Evolutionary conservation across 2,113 vertebrate genomes (phyloP).

Genomic region (Nyctereutes procyonoides): DNA sequence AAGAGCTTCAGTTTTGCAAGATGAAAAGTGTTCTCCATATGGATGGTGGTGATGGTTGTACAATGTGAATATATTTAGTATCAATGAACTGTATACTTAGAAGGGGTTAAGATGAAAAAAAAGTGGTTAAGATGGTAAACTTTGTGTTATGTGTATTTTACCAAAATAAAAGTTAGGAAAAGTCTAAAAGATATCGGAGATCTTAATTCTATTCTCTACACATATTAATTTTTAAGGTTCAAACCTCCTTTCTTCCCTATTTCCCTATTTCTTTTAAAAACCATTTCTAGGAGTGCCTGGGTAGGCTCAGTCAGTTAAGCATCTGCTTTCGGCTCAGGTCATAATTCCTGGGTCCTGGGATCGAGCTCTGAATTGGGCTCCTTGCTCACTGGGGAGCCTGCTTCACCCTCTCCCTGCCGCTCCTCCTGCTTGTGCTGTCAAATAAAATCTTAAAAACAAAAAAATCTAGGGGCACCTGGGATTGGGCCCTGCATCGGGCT

Average conservation of each 20-base stretch:
- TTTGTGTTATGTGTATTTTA: not conserved
- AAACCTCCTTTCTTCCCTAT: not conserved
- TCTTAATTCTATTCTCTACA: not conserved
- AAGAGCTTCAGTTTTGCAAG: not conserved
- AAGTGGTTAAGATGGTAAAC: not conserved
- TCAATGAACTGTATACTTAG: not conserved
- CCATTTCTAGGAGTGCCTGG: not conserved
- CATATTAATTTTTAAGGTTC: not conserved
- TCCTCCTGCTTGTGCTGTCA: no score
- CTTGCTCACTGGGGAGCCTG: no score
- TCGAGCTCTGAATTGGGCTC: no score
- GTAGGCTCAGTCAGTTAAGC: no score
- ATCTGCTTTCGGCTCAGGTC: no score
- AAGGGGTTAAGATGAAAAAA: not conserved
- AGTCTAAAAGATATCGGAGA: not conserved
- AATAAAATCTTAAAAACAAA: no score
- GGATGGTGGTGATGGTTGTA: not conserved
- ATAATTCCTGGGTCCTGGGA: no score
- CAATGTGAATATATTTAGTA: not conserved
- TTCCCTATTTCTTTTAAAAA: not conserved
- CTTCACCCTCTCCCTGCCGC: no score
- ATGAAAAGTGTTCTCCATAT: not conserved
- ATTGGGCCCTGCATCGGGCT: not conserved
- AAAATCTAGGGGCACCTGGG: not conserved
- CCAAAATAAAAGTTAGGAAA: not conserved